Base-by-base conservation (phyloP, 2,113 vertebrate species). In the Aramus guarauna region DNA sequence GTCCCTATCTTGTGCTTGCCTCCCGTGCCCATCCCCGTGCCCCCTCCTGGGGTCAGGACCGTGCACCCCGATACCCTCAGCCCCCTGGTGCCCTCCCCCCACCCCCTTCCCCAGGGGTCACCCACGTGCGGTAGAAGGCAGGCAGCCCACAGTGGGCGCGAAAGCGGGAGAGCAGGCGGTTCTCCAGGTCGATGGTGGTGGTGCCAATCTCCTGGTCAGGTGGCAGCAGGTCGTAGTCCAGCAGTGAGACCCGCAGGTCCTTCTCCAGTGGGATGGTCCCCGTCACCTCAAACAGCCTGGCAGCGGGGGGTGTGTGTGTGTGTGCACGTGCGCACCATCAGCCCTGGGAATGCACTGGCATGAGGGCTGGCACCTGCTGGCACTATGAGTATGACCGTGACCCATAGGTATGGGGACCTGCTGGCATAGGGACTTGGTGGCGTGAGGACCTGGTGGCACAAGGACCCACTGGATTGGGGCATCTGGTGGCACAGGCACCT, bases 161-260 rank as follows among this genome's bases (percentile, higher is more conserved):
- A 63, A 87, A 97, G 55, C 71, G 81, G 72, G 98, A 98, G 26
- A 98, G 94, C 78, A 98, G 96, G 17, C 98, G 92, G 92, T 98
- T 94, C 95, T 98, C 98, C 36, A 98, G 94, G 96, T 98, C 98
- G 2, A 98, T 98, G 80, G 94, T 92, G 60, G 98, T 98, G 74
- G 88, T 94, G 47, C 98, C 98, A 0, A 98, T 98, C 90, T 97
- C 93, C 76, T 98, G 97, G 79, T 98, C 98, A 1, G 96, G 74
- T 2, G 95, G 96, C 52, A 98, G 7, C 15, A 98, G 52, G 88
- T 98, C 98, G 1, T 97, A 97, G 92, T 98, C 98, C 48, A 92
- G 84, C 8, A 98, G 88, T 0, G 98, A 90, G 87, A 98, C 91
- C 78, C 88, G 73, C 43, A 98, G 95, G 94, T 98, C 98, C 88